Percentiles rank a stretch among this genome's conserved stretches.
phyloP scores from a whole-genome alignment of 1,140 invertebrate species.

The Drosophila sp. region DNA sequence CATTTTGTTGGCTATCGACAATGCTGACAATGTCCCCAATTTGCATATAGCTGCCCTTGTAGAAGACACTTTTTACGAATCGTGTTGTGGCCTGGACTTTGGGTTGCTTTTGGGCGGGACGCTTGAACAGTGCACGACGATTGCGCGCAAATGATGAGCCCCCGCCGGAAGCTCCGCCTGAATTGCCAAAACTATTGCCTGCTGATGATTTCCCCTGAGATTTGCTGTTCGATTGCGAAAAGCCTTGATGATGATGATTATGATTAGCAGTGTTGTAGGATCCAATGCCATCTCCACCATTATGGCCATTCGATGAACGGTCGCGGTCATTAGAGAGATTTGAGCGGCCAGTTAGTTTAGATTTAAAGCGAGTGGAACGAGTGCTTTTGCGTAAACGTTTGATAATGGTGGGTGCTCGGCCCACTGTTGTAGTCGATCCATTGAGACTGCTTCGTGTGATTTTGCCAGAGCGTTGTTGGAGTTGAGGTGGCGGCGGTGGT shows the following conservation, averaged over 20 bases:
- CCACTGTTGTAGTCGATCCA: constrained; percentile 22
- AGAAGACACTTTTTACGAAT: constrained; percentile 92
- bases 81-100: constrained; percentile 90
- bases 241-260: constrained; percentile 7
- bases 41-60: constrained; percentile 94
- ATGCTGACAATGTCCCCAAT: constrained; percentile 95
- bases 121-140: constrained; percentile 91
- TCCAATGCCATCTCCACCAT: constrained; percentile 40
- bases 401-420: constrained; percentile 53
- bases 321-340: neutral
- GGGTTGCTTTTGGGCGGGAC: constrained; percentile 91
- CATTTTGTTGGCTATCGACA: constrained; percentile 89
- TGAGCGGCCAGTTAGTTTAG: constrained; percentile 60
- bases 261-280: constrained; percentile 25
- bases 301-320: constrained; percentile 4
- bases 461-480: constrained; percentile 35
- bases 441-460: constrained; percentile 63
- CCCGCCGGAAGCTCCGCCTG: constrained; percentile 7
- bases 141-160: constrained; percentile 86
- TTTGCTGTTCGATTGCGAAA: constrained; percentile 58
- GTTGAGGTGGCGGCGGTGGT: constrained; percentile 5
- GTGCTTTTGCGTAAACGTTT: constrained; percentile 84
- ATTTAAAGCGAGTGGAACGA: constrained; percentile 85
- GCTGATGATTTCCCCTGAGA: constrained; percentile 49
- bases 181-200: constrained; percentile 78